Percentiles rank a stretch among this genome's conserved stretches.
Conservation (phyloP, 92 coral and sea anemone genomes). For the Plumapathes pennacea region DNA sequence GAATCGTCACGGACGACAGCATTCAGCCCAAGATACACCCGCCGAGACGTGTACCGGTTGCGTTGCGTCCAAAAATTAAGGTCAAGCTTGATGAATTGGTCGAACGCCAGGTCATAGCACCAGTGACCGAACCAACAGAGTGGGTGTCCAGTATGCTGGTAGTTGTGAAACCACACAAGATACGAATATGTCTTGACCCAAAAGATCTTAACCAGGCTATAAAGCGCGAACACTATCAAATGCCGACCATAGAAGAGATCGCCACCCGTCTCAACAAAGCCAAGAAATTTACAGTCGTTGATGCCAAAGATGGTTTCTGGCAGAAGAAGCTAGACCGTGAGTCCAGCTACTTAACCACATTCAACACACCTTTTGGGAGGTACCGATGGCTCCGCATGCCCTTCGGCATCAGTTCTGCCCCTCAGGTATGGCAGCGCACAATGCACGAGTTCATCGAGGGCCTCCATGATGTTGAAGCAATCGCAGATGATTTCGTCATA, state of each 20-base stretch:
- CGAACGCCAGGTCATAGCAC: too few species aligned
- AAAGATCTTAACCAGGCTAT: too few species aligned
- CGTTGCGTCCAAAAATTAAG: too few species aligned
- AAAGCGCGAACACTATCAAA: constrained; percentile 39
- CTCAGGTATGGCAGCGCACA: constrained; percentile 34
- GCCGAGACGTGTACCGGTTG: too few species aligned
- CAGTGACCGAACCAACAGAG: too few species aligned
- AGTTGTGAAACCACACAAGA: too few species aligned
- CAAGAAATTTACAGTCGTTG: constrained; percentile 40
- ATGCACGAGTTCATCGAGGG: constrained; percentile 42
- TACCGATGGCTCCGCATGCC: constrained; percentile 39
- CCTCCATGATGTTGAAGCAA: constrained; percentile 49
- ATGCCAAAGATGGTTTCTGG: constrained; percentile 44
- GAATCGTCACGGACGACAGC: too few species aligned
- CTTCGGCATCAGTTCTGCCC: constrained; percentile 39
- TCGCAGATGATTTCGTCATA: constrained; percentile 49
- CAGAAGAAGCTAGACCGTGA: constrained; percentile 44
- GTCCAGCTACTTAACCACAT: constrained; percentile 48
- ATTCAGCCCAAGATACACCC: too few species aligned
- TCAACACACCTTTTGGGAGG: constrained; percentile 44
- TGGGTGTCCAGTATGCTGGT: too few species aligned
- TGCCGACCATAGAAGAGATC: constrained; percentile 40
- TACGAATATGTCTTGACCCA: too few species aligned
- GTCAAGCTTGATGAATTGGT: too few species aligned
- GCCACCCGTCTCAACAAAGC: constrained; percentile 34